Base-by-base conservation (phyloP, 2,888 invertebrate genomes). In the Nomada fucata region DNA sequence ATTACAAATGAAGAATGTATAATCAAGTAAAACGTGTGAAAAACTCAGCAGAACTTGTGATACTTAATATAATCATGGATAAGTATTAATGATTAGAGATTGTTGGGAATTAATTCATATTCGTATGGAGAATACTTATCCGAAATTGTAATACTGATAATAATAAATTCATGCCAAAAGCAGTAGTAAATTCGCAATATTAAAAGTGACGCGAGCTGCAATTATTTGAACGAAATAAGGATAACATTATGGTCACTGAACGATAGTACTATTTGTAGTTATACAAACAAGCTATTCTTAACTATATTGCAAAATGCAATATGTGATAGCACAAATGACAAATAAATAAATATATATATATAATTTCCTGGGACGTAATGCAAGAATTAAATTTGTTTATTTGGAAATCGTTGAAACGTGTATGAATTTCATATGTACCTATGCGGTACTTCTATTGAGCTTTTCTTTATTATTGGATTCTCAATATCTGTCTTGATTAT, bases 231-330 rank as follows among this genome's bases (percentile, higher is more conserved):
- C 74, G 64, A 84, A 84, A 72, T 84, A 79, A 75, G 70, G 44
- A 76, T 76, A 82, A 70, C 65, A 78, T 82, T 77, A 74, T 82
- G 63, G 75, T 82, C 64, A 81, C 53, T 68, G 63, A 83, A 79
- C 83, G 79, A 61, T 76, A 65, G 50, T 82, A 76, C 76, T 73
- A 79, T 79, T 83, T 76, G 53, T 76, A 79, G 61, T 79, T 65
- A 76, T 84, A 79, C 57, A 76, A 79, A 79, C 70, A 79, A 84
- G 83, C 82, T 84, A 83, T 79, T 76, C 76, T 75, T 79, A 79
- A 79, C 79, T 79, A 76, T 84, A 84, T 84, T 76, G 83, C 83
- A 73, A 64, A 59, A 63, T 72, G 82, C 83, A 83, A 83, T 82
- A 82, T 69, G 55, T 57, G 78, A 79, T 83, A 84, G 83, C 83